A percentile compares a stretch with the other conserved stretches of the same genome.
phyloP scores from a whole-genome alignment of 2,113 vertebrate species.

The Balaeniceps rex region DNA sequence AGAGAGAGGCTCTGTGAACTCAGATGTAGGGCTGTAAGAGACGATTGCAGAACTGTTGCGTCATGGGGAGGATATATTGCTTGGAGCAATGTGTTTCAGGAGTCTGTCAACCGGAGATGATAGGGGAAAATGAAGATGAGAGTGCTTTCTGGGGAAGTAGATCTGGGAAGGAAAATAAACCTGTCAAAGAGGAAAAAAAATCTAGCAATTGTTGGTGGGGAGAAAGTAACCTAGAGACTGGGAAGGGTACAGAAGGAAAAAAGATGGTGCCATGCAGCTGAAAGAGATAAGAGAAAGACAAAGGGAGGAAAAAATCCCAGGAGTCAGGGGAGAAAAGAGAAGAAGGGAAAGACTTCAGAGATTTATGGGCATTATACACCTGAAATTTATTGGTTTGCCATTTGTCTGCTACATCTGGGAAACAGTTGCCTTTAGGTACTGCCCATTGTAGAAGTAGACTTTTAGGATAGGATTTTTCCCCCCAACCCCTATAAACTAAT shows the following conservation, averaged over 20 bases:
- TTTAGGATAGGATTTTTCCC: not conserved
- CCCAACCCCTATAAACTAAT: not conserved
- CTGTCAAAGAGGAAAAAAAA: not conserved
- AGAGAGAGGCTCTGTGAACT: fast-evolving
- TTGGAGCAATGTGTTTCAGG: not conserved
- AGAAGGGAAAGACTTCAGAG: not conserved
- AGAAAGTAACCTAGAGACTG: not conserved
- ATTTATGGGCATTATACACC: not conserved
- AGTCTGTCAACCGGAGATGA: not conserved
- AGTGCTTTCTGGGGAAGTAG: not conserved
- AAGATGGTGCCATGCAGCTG: not conserved
- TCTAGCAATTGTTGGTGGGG: not conserved
- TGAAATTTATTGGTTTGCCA: not conserved
- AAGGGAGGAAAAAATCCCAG: fast-evolving
- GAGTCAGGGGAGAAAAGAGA: not conserved
- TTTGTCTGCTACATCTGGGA: not conserved
- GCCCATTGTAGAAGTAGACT: not conserved
- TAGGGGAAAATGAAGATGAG: not conserved
- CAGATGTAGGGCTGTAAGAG: fast-evolving
- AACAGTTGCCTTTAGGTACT: not conserved
- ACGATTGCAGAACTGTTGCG: not conserved
- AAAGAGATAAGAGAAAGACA: not conserved
- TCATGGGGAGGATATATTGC: not conserved
- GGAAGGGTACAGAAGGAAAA: not conserved
- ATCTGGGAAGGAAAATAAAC: not conserved